Conservation (phyloP, 2,113 vertebrate genomes). For the Otolemur garnettii region DNA sequence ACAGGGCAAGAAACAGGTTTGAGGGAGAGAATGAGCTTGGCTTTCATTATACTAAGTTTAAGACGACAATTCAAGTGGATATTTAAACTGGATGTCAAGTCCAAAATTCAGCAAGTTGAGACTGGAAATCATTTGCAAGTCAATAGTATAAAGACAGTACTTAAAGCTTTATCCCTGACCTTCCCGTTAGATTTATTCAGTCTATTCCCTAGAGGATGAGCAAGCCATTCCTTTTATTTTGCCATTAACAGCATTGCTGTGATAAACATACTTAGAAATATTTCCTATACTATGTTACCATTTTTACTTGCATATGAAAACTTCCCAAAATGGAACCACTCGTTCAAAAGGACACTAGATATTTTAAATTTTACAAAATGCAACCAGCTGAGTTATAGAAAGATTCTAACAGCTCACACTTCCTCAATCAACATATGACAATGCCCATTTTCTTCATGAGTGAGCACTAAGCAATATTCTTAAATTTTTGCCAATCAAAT, state of each 20-base stretch:
- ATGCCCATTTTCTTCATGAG: not conserved
- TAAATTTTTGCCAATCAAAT: conserved; percentile 9
- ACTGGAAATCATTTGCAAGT: not conserved
- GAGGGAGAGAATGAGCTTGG: not conserved
- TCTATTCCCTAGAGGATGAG: not conserved
- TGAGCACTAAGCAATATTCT: not conserved
- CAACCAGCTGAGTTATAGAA: conserved; percentile 21
- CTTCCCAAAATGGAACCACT: conserved; percentile 18
- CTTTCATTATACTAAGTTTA: not conserved
- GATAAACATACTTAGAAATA: conserved; percentile 31
- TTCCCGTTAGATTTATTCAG: not conserved
- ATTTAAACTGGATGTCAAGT: not conserved
- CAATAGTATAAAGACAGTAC: not conserved
- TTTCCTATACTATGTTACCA: conserved; percentile 1
- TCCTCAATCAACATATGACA: not conserved
- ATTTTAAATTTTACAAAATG: conserved; percentile 22
- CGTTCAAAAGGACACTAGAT: not conserved
- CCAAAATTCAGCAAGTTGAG: not conserved
- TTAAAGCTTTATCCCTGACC: not conserved
- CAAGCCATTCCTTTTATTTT: not conserved
- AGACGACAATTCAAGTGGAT: not conserved
- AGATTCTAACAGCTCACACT: not conserved
- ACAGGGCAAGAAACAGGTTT: not conserved
- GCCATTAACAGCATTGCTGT: not conserved
- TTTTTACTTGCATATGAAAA: conserved; percentile 24